Evolutionary conservation across 64 coral and sea anemone genomes (phyloP).

Genomic region (Stylophora pistillata): DNA sequence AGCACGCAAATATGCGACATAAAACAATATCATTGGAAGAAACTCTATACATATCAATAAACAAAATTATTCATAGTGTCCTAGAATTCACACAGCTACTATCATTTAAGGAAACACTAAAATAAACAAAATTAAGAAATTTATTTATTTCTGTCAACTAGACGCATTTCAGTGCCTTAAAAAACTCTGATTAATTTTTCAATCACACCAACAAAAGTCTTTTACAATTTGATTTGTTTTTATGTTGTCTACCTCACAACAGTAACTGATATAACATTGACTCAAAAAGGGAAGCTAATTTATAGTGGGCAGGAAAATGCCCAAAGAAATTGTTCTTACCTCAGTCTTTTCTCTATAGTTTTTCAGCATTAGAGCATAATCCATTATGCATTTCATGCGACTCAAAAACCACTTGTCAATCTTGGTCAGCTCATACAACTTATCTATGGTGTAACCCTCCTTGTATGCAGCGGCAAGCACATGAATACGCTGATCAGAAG

Average conservation of each 20-base stretch:
- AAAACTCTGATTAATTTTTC: neutral
- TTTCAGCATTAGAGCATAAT: slow-evolving; percentile 79
- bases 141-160: no score
- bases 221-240: no score
- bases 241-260: no score
- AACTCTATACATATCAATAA: no score
- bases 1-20: neutral
- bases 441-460: slow-evolving; percentile 83
- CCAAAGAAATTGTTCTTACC: neutral
- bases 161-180: no score
- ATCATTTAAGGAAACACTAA: no score
- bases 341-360: slow-evolving; percentile 42
- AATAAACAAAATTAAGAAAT: no score
- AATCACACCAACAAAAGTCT: neutral
- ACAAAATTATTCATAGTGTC: no score
- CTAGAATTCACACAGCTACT: no score
- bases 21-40: no score
- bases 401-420: slow-evolving; percentile 92
- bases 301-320: neutral
- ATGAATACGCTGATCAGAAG: slow-evolving; percentile 96
- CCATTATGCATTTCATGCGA: slow-evolving; percentile 93
- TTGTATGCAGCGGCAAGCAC: slow-evolving; percentile 86
- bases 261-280: no score
- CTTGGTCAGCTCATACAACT: slow-evolving; percentile 91
- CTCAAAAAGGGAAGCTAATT: neutral